Conservation (phyloP, 2,113 vertebrate species). For the Caretta caretta region DNA sequence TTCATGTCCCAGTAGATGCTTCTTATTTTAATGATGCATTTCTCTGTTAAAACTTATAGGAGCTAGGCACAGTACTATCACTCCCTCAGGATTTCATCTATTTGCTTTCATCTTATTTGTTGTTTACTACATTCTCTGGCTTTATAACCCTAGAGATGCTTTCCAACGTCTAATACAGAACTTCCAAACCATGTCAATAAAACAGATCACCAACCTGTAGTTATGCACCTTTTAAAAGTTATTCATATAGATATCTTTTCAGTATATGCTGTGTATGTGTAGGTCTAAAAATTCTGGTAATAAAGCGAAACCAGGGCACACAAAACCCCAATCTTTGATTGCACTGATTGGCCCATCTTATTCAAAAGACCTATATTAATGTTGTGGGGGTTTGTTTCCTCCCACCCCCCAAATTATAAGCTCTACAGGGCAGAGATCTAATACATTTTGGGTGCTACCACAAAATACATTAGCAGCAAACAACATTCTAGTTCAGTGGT, state of each 20-base stretch:
- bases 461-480: background rate
- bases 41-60: background rate
- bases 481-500: background rate
- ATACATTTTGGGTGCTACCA: background rate
- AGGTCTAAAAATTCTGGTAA: conserved; percentile 19
- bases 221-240: conserved; percentile 48
- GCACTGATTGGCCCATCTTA: background rate
- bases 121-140: background rate
- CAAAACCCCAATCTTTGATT: background rate
- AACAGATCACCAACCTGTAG: background rate
- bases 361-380: background rate
- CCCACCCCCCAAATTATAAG: background rate
- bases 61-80: background rate
- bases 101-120: background rate
- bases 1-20: background rate
- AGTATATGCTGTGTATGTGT: conserved; percentile 13
- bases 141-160: background rate
- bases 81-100: background rate
- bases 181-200: conserved; percentile 3
- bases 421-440: background rate
- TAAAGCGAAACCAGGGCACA: conserved; percentile 24
- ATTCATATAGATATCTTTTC: conserved; percentile 56
- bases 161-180: background rate
- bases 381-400: background rate
- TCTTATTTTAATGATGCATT: background rate